Conservation (phyloP, 1,140 invertebrate species). For the Drosophila orosa region DNA sequence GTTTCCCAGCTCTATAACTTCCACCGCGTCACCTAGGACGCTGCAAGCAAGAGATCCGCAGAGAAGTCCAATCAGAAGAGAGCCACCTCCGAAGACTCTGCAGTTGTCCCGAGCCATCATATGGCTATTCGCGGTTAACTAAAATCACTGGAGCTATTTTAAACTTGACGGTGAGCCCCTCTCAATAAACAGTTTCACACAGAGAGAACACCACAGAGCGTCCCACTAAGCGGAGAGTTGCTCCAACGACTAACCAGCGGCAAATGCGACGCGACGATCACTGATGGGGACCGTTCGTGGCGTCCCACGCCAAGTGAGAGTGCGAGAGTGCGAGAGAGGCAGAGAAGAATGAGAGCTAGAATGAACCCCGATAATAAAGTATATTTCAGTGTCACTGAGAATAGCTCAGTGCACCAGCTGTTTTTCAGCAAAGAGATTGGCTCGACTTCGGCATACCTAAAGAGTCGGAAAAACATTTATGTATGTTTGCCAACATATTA, state of each 20-base stretch:
- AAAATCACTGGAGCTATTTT: slow-evolving; percentile 32
- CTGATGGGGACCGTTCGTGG: slow-evolving; percentile 8
- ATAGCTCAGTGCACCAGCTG: slow-evolving; percentile 32
- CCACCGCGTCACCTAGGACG: slow-evolving; percentile 55
- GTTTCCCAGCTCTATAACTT: slow-evolving; percentile 59
- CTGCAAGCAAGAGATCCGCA: slow-evolving; percentile 18
- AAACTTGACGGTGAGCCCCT: slow-evolving; percentile 12
- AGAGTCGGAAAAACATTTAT: not conserved
- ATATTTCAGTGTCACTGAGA: slow-evolving; percentile 32
- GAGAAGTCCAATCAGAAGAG: slow-evolving; percentile 31
- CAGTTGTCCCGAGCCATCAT: slow-evolving; percentile 21
- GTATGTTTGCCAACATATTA: too few relatives aligned
- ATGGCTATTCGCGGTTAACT: not conserved
- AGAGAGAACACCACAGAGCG: not conserved
- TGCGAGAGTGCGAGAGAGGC: slow-evolving; percentile 4
- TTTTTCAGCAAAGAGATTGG: not conserved
- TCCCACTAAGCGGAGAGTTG: not conserved
- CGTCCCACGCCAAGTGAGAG: slow-evolving; percentile 12
- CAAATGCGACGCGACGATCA: slow-evolving; percentile 33
- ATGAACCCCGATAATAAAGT: slow-evolving; percentile 25
- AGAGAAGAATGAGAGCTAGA: slow-evolving; percentile 1
- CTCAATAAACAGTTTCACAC: slow-evolving; percentile 21
- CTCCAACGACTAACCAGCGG: slow-evolving; percentile 21
- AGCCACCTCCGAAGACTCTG: not conserved
- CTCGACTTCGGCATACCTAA: slow-evolving; percentile 2